Evolutionary conservation across 2,797 vertebrate genomes (phyloP).

Genomic region (Myripristis jacobus): DNA sequence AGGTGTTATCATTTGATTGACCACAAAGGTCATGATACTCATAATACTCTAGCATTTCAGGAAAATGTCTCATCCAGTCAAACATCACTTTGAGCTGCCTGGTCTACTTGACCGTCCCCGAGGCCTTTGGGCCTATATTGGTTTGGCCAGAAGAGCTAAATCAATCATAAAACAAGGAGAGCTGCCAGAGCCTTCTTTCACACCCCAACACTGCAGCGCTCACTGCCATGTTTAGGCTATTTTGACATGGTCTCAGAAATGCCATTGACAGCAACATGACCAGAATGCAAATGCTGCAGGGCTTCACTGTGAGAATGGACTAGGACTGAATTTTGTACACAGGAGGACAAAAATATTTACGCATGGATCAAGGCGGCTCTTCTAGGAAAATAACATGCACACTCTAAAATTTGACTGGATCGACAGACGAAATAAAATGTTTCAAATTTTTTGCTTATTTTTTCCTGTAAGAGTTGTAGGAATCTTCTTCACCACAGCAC

Average conservation of each 20-base stretch:
- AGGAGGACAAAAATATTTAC: slow-evolving; percentile 14
- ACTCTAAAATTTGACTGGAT: slow-evolving; percentile 13
- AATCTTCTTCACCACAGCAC: neutral
- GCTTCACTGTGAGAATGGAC: neutral
- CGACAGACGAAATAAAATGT: slow-evolving; percentile 17
- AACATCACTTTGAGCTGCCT: slow-evolving; percentile 60
- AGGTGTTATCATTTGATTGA: slow-evolving; percentile 37
- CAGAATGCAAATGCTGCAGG: slow-evolving; percentile 51
- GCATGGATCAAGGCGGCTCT: slow-evolving; percentile 25
- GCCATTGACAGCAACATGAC: slow-evolving; percentile 61
- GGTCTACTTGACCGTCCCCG: slow-evolving; percentile 68
- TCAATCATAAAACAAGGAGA: slow-evolving; percentile 73
- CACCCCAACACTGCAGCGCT: slow-evolving; percentile 62
- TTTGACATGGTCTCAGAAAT: slow-evolving; percentile 71
- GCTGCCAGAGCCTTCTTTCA: slow-evolving; percentile 71
- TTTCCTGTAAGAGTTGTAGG: slow-evolving; percentile 24
- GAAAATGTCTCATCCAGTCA: slow-evolving; percentile 68
- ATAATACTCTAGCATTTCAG: slow-evolving; percentile 46
- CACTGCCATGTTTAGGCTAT: slow-evolving; percentile 58
- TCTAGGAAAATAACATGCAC: slow-evolving; percentile 7
- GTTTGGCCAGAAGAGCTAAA: slow-evolving; percentile 71
- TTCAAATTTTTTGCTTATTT: neutral
- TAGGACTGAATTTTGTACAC: slow-evolving; percentile 17
- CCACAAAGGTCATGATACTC: slow-evolving; percentile 64
- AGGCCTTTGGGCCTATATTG: slow-evolving; percentile 70